Evolutionary conservation across 2,113 vertebrate species (phyloP).

Genomic region (Dromaius novaehollandiae): DNA sequence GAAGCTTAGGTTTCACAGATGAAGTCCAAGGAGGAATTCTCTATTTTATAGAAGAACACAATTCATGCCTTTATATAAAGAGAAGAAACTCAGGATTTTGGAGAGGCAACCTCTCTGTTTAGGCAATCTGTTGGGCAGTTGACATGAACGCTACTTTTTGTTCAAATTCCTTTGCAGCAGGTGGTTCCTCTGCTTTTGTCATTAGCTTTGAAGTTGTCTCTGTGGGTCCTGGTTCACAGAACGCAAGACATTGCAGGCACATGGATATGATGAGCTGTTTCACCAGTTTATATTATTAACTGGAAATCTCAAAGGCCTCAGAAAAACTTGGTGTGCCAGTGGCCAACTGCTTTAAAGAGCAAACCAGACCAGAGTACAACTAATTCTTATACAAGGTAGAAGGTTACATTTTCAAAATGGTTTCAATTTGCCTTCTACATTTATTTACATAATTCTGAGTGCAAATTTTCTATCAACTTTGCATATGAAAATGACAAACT

Average conservation of each 20-base stretch:
- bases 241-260: background rate
- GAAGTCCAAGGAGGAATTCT: background rate
- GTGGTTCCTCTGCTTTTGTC: background rate
- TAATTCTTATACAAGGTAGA: background rate
- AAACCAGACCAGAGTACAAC: background rate
- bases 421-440: background rate
- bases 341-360: background rate
- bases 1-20: background rate
- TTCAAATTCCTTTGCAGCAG: background rate
- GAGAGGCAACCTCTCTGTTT: background rate
- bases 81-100: background rate
- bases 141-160: background rate
- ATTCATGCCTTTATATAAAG: background rate
- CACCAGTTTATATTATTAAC: background rate
- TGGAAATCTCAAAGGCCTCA: background rate
- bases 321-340: background rate
- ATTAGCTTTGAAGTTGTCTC: background rate
- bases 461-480: constrained; percentile 21
- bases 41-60: background rate
- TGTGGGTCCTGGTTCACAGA: background rate
- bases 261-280: background rate
- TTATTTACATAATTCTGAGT: constrained; percentile 45
- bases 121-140: background rate
- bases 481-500: background rate
- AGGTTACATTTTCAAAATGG: background rate